Conservation (phyloP, 2,113 vertebrate species). For the Xiphias gladius region DNA sequence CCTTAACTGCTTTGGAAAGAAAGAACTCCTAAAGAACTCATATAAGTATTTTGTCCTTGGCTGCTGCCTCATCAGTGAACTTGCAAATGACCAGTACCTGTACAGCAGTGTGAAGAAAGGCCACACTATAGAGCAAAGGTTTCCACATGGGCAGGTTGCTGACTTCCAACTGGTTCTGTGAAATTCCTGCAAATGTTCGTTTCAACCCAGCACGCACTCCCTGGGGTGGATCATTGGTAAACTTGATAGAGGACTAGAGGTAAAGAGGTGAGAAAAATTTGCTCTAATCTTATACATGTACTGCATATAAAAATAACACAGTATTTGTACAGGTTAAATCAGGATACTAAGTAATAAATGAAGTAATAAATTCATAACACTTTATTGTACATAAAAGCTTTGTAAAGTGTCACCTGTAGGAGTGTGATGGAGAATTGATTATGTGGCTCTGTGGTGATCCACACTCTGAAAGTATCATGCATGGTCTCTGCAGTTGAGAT, state of each 20-base stretch:
- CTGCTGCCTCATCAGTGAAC: not conserved
- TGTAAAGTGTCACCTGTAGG: constrained; percentile 55
- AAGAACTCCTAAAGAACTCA: not conserved
- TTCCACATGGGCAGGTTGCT: constrained; percentile 87
- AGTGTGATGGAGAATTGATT: constrained; percentile 73
- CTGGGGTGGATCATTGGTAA: constrained; percentile 90
- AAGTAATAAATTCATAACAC: not conserved
- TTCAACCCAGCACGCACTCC: constrained; percentile 90
- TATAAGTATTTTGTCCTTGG: too few relatives aligned
- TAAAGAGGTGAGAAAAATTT: constrained; percentile 5
- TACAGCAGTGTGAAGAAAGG: constrained; percentile 89
- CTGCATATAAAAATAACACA: not conserved
- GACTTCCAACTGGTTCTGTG: constrained; percentile 88
- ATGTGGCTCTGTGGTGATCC: constrained; percentile 92
- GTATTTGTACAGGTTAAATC: not conserved
- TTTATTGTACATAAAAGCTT: not conserved
- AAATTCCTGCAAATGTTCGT: constrained; percentile 89
- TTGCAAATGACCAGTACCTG: constrained; percentile 74
- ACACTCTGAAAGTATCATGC: constrained; percentile 87
- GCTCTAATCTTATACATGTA: not conserved
- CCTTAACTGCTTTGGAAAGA: not conserved
- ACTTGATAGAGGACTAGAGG: constrained; percentile 84
- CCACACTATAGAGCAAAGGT: constrained; percentile 88
- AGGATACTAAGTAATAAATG: not conserved
- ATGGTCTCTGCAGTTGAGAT: constrained; percentile 80